Evolutionary conservation across 2,113 vertebrate genomes (phyloP).

Genomic region (Calonectris borealis): DNA sequence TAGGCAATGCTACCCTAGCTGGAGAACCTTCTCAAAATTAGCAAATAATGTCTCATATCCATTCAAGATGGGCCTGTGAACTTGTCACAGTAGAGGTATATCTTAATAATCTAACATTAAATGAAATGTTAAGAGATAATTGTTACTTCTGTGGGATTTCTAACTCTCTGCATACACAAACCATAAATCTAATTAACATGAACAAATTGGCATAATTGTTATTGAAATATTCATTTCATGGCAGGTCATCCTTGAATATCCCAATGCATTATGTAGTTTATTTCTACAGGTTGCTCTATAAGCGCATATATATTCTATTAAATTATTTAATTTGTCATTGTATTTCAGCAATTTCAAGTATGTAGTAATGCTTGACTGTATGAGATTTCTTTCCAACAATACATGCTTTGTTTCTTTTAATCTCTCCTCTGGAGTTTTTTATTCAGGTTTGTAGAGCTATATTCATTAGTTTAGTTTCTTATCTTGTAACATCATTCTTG

Average conservation of each 20-base stretch:
- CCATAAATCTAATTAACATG: conserved; percentile 3
- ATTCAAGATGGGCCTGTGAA: background rate
- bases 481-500: conserved; percentile 51
- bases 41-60: background rate
- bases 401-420: conserved; percentile 28
- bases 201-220: conserved; percentile 21
- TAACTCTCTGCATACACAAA: background rate
- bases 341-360: background rate
- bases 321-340: background rate
- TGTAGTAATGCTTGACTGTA: background rate
- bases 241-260: conserved; percentile 2
- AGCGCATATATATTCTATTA: background rate
- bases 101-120: conserved; percentile 12
- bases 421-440: background rate
- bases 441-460: conserved; percentile 7
- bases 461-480: conserved; percentile 49
- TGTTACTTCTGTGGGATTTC: conserved; percentile 23
- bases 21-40: background rate
- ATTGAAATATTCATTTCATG: conserved; percentile 30
- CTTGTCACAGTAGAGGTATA: background rate
- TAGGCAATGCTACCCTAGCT: background rate
- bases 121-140: conserved; percentile 13
- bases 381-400: conserved; percentile 15
- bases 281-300: background rate
- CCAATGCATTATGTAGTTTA: background rate